Evolutionary conservation across 2,888 invertebrate species (phyloP).

Genomic region (Cryptosula pallasiana): DNA sequence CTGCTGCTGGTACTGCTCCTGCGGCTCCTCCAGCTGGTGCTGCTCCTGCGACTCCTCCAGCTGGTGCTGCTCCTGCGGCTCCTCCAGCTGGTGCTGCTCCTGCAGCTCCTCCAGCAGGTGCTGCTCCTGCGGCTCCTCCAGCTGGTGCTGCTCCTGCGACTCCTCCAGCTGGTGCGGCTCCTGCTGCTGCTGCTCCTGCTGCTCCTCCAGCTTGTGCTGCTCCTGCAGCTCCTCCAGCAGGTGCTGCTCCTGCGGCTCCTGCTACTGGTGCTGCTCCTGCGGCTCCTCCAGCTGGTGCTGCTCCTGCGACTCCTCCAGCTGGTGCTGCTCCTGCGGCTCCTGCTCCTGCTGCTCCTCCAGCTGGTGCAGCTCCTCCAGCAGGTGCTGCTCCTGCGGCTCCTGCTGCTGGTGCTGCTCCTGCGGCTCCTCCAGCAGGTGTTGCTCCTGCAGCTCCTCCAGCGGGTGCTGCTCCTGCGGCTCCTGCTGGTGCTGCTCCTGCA

Average conservation of each 20-base stretch:
- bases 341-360: constrained; percentile 25
- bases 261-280: constrained; percentile 30
- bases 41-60: not conserved
- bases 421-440: constrained; percentile 50
- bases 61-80: not conserved
- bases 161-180: constrained; percentile 39
- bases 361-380: constrained; percentile 29
- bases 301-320: constrained; percentile 28
- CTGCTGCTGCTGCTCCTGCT: constrained; percentile 53
- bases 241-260: constrained; percentile 39
- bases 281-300: constrained; percentile 27
- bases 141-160: constrained; percentile 28
- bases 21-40: not conserved
- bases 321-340: constrained; percentile 27
- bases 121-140: not conserved
- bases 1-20: not conserved
- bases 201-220: constrained; percentile 55
- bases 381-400: constrained; percentile 31
- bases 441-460: constrained; percentile 63
- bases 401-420: constrained; percentile 33
- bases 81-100: not conserved
- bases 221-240: constrained; percentile 34
- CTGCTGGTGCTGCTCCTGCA: constrained; percentile 30
- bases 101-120: not conserved
- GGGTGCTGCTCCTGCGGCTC: constrained; percentile 58